Evolutionary conservation across 2,797 vertebrate genomes (phyloP).

Genomic region (Nothura maculosa): DNA sequence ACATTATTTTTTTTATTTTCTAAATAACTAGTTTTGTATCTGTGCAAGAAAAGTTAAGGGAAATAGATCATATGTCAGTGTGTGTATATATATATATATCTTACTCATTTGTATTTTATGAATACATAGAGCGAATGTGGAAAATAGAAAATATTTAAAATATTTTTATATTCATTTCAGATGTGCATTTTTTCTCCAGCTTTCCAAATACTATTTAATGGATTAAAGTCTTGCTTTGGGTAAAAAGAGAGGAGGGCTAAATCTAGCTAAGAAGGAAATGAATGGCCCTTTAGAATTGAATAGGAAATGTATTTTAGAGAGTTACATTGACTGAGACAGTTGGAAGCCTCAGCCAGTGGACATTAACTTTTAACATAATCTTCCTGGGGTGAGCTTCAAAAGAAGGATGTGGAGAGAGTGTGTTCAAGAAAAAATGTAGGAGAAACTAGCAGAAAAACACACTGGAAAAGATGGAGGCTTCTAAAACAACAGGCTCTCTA

Average conservation of each 20-base stretch:
- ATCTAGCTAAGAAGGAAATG: not conserved
- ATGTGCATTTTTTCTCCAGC: not conserved
- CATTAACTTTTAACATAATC: constrained; percentile 46
- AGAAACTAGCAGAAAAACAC: not conserved
- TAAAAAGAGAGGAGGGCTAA: not conserved
- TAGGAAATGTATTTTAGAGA: not conserved
- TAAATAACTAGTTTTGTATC: not conserved
- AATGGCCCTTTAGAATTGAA: not conserved
- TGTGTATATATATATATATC: no score
- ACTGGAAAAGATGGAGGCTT: not conserved
- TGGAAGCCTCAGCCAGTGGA: not conserved
- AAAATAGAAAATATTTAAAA: not conserved
- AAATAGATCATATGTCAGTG: not conserved
- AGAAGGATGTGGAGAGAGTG: not conserved
- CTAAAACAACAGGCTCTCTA: not conserved
- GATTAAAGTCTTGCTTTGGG: not conserved
- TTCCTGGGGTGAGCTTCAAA: constrained; percentile 16
- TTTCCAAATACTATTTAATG: not conserved
- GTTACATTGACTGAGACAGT: not conserved
- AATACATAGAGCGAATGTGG: not conserved
- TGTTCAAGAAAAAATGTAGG: not conserved
- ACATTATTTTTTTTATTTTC: not conserved
- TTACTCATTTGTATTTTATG: not conserved
- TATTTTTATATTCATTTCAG: not conserved
- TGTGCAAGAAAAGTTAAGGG: not conserved